Evolutionary conservation across 2,113 vertebrate species (phyloP).

Genomic region (Octodon degus): DNA sequence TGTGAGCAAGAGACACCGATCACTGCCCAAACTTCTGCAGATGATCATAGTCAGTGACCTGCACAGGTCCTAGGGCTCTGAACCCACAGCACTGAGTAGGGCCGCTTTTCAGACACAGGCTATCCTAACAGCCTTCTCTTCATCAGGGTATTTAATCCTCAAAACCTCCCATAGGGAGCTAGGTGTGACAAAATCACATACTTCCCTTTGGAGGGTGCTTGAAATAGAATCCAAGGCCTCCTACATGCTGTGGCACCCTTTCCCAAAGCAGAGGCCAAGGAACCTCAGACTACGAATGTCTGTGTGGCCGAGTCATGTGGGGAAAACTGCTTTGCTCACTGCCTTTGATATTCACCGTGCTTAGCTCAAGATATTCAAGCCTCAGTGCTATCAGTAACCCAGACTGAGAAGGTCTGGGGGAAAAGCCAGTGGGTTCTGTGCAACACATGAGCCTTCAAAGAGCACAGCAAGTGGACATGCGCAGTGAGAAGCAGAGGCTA

Average conservation of each 20-base stretch:
- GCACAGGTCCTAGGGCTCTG: not conserved
- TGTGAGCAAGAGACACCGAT: not conserved
- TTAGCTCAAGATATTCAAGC: too few species aligned
- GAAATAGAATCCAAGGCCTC: not conserved
- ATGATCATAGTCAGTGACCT: not conserved
- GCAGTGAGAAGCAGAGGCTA: not conserved
- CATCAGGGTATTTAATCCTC: not conserved
- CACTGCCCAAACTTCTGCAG: not conserved
- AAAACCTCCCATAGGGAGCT: not conserved
- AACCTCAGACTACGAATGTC: not conserved
- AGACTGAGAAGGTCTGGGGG: not conserved
- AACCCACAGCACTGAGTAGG: not conserved
- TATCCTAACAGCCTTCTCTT: not conserved
- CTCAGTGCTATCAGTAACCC: not conserved
- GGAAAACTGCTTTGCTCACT: not conserved
- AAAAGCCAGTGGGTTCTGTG: not conserved
- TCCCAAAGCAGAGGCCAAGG: not conserved
- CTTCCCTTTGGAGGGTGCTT: too few species aligned
- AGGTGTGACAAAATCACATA: not conserved
- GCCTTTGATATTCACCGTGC: not conserved
- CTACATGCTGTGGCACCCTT: not conserved
- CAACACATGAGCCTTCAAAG: not conserved
- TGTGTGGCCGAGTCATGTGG: fast-evolving
- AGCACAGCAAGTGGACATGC: too few species aligned
- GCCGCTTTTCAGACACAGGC: not conserved